Conservation (phyloP, 2,888 invertebrate species). For the Limnephilus lunatus region DNA sequence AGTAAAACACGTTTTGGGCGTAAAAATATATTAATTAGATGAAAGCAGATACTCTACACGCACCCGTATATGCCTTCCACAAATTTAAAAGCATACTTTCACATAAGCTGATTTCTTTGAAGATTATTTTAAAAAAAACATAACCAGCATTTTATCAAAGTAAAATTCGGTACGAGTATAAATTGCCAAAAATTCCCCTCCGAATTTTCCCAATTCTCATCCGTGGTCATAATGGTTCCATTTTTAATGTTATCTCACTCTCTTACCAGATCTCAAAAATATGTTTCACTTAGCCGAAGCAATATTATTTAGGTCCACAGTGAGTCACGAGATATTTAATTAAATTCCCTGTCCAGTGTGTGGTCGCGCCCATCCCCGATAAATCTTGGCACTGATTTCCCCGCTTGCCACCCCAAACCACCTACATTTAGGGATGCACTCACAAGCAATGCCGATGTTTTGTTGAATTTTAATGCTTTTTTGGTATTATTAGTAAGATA, state of each 20-base stretch:
- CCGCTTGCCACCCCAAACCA: conserved; percentile 33
- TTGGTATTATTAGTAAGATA: background rate
- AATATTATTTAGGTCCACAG: conserved; percentile 17
- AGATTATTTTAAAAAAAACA: background rate
- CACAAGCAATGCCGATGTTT: background rate
- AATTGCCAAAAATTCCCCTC: background rate
- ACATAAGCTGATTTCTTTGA: background rate
- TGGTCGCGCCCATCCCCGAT: conserved; percentile 59
- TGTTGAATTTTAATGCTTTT: background rate
- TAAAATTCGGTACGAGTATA: background rate
- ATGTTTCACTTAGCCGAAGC: background rate
- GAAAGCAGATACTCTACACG: too few species aligned
- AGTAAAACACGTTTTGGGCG: too few species aligned
- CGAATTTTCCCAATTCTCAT: background rate
- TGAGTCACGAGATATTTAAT: conserved; percentile 52
- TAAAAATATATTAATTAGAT: too few species aligned
- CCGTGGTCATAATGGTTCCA: background rate
- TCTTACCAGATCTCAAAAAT: background rate
- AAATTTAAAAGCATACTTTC: background rate
- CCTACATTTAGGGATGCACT: background rate
- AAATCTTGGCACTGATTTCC: conserved; percentile 64
- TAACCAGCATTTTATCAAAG: background rate
- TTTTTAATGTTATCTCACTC: background rate
- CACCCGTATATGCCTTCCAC: too few species aligned
- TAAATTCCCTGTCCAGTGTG: conserved; percentile 53